Percentiles rank a stretch among this genome's conserved stretches.
These are phyloP conservation scores for Hirtodrosophila trivittata DNA, from an alignment of 2,888 invertebrate species.

Conservation along the genomic window DNA sequence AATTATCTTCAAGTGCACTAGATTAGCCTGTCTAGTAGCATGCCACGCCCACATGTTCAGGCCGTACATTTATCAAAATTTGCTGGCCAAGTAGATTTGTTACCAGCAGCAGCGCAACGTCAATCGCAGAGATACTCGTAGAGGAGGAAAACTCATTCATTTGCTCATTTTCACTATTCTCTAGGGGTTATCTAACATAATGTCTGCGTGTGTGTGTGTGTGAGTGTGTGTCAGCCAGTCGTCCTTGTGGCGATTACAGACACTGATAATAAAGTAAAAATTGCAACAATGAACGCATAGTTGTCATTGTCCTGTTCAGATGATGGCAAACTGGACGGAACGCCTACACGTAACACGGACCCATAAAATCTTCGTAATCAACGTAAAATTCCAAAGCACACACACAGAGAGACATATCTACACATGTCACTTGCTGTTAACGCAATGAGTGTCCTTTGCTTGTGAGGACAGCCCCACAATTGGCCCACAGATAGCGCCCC, in stretches of 20 bases:
- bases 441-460: constrained; percentile 59
- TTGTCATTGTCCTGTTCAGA: constrained; percentile 53
- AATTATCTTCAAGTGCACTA: constrained; percentile 64
- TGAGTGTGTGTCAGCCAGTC: constrained; percentile 4
- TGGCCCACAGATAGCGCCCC: constrained; percentile 26
- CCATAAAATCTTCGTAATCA: constrained; percentile 78
- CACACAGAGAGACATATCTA: not conserved
- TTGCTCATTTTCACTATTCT: constrained; percentile 13
- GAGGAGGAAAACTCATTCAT: constrained; percentile 30
- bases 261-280: constrained; percentile 68
- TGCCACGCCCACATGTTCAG: constrained; percentile 67
- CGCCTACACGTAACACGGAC: constrained; percentile 72
- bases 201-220: not conserved
- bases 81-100: constrained; percentile 5
- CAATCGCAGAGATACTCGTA: constrained; percentile 34
- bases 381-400: constrained; percentile 65
- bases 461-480: constrained; percentile 40
- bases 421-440: constrained; percentile 54
- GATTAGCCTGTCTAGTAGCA: constrained; percentile 43
- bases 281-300: constrained; percentile 72
- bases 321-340: constrained; percentile 52
- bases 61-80: constrained; percentile 58
- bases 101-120: constrained; percentile 10
- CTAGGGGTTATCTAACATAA: constrained; percentile 33
- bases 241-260: constrained; percentile 50